These are phyloP conservation scores for Tricholaema leucomelas DNA, from an alignment of 2,113 vertebrate species.

Conservation along the genomic window DNA sequence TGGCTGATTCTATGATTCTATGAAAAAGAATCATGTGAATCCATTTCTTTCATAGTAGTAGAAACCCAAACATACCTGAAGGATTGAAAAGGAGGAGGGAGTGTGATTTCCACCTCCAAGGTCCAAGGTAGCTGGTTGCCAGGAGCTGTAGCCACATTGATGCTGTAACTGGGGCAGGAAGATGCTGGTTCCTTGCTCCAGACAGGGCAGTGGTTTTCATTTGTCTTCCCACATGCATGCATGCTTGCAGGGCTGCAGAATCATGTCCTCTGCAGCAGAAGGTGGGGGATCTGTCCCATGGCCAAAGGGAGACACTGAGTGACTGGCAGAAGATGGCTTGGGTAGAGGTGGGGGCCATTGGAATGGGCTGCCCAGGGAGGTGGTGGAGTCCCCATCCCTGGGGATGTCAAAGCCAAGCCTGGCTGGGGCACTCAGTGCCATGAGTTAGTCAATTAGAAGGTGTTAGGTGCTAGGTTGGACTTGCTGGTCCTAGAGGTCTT, in stretches of 20 bases:
- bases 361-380: too few species aligned
- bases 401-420: too few species aligned
- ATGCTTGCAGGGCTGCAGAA: rapidly evolving
- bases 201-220: not conserved
- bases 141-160: not conserved
- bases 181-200: not conserved
- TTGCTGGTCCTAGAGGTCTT: too few species aligned
- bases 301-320: not conserved
- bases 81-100: not conserved
- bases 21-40: rapidly evolving
- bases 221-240: too few species aligned
- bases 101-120: not conserved
- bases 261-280: rapidly evolving
- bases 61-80: not conserved
- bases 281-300: not conserved
- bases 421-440: too few species aligned
- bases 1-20: too few species aligned
- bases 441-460: too few species aligned
- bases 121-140: not conserved
- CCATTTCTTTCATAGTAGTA: not conserved
- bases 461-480: too few species aligned
- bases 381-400: too few species aligned
- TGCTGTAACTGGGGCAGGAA: not conserved
- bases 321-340: too few species aligned
- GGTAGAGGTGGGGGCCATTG: too few species aligned